Evolutionary conservation across 2,888 invertebrate genomes (phyloP), one percentile per base, ranked within the genome.

Genomic region (Rhabditoides inermis): DNA sequence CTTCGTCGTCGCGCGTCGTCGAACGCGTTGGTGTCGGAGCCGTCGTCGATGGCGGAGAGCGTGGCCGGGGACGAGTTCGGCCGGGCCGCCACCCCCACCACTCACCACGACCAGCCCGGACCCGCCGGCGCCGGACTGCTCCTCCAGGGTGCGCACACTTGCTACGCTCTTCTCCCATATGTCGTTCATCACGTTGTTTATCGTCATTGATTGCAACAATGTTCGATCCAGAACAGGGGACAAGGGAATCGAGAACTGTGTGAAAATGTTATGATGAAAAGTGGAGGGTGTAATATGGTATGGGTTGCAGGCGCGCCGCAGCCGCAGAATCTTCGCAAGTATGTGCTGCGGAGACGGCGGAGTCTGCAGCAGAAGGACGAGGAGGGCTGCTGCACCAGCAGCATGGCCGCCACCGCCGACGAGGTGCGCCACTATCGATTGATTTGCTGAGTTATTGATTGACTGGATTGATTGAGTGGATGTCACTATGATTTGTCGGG

Each of bases 341-440:
- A 66, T 47, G 55, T 62, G 7, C 57, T 68, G 18, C 61, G 69
- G 44, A 60, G 64, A 52, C 58, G 69, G 28, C 58, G 67, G n/a
- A 59, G 64, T 25, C 51, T 63, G 27, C 58, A 62, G 40, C 60
- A 67, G 41, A 69, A 71, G 52, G 73, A 69, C 47, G 70, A 72
- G 25, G 74, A 74, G 32, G 57, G 54, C 6, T 65, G 61, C 41
- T 70, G 70, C 50, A 60, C 68, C 22, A 70, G 68, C 42, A 61
- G 55, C 7, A 46, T 70, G 32, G 74, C 74, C 3, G 73, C 74
- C 15, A 74, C 74, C 15, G 74, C 72, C 22, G 74, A 74, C 53
- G 74, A 75, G 53, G 61, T 73, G 53, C 60, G 51, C 18, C 12
- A 5, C 5, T n/a, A 5, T 32, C 15, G 30, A 22, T 55, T 23